Percentiles rank a stretch among this genome's conserved stretches.
Evolutionary conservation across 2,797 vertebrate genomes (phyloP).

Genomic region (Crocodylus rhombifer): DNA sequence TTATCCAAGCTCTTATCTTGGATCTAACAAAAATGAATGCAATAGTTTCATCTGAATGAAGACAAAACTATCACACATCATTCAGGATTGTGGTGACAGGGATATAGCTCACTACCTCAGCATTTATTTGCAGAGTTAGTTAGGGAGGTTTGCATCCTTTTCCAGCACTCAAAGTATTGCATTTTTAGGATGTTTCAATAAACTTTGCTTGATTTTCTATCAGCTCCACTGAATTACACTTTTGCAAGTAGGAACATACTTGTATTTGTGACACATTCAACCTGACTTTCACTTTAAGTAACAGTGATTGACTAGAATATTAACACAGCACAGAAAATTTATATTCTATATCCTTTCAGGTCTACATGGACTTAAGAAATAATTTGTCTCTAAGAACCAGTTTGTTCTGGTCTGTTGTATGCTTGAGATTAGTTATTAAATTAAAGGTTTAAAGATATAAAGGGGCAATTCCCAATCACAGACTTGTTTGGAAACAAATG

Average conservation of each 20-base stretch:
- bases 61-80: neutral
- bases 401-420: neutral
- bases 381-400: neutral
- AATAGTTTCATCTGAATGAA: neutral
- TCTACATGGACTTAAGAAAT: neutral
- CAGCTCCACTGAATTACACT: neutral
- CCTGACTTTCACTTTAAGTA: neutral
- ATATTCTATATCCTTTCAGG: neutral
- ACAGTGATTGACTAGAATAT: neutral
- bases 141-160: neutral
- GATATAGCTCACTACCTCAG: neutral
- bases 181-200: neutral
- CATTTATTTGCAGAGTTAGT: neutral
- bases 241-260: neutral
- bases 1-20: neutral
- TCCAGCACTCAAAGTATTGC: neutral
- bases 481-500: neutral
- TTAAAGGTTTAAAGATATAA: neutral
- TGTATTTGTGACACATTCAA: neutral
- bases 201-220: neutral
- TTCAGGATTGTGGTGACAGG: neutral
- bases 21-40: neutral
- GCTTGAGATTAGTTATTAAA: neutral
- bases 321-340: neutral
- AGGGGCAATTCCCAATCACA: neutral